Conservation (phyloP, 2,888 invertebrate genomes). For the Chironomus tentans region DNA sequence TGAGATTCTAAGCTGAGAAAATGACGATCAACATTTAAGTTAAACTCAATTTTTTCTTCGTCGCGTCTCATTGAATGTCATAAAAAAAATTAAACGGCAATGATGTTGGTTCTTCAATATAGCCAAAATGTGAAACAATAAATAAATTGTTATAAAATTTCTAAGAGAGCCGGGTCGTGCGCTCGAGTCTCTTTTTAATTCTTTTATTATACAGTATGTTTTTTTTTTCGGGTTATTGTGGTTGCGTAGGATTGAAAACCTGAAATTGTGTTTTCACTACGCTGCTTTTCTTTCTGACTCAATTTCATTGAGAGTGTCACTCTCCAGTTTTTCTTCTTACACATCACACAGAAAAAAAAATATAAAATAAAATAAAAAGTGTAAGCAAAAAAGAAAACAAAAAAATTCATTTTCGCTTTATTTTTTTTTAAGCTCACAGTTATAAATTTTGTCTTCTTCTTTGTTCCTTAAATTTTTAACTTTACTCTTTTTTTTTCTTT, state of each 20-base stretch:
- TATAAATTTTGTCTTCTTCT: background rate
- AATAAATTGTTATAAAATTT: slow-evolving; percentile 13
- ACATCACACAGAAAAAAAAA: background rate
- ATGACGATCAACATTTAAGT: too few relatives aligned
- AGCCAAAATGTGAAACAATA: slow-evolving; percentile 3
- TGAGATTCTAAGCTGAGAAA: too few relatives aligned
- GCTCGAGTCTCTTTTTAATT: background rate
- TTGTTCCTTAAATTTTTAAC: background rate
- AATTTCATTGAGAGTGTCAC: slow-evolving; percentile 4
- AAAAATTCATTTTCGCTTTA: background rate
- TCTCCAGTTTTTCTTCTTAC: slow-evolving; percentile 15
- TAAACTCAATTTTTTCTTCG: too few relatives aligned
- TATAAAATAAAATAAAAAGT: background rate
- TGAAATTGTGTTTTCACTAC: background rate
- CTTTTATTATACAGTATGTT: background rate
- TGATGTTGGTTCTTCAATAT: background rate
- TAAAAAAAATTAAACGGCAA: background rate
- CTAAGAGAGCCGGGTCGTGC: background rate
- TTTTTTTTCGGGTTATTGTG: background rate
- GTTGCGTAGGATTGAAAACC: slow-evolving; percentile 20
- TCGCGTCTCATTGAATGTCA: background rate
- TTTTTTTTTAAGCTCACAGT: background rate
- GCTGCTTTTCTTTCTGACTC: background rate
- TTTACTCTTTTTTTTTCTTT: too few relatives aligned
- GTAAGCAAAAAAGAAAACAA: background rate